Evolutionary conservation across 1,140 invertebrate genomes (phyloP).

Genomic region (Drosophila teissieri): DNA sequence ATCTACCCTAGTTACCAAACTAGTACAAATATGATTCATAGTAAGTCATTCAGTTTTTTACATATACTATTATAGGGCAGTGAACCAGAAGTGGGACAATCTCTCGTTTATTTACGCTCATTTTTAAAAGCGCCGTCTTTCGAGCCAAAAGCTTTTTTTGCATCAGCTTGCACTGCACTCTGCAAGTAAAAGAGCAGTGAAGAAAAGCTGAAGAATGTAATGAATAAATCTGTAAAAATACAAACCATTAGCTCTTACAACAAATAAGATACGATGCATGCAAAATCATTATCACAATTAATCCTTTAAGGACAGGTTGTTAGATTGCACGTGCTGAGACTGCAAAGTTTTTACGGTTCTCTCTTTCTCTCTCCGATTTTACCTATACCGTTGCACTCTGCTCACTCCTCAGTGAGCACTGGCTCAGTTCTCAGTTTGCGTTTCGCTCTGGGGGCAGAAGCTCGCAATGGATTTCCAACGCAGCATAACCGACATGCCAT

Average conservation of each 20-base stretch:
- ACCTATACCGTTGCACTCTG: neutral
- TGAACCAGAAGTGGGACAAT: neutral
- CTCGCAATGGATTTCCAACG: slow-evolving; percentile 4
- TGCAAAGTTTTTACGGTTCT: neutral
- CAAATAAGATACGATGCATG: too few relatives aligned
- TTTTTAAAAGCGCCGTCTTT: neutral
- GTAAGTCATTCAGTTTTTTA: too few relatives aligned
- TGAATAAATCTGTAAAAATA: too few relatives aligned
- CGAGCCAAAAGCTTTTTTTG: neutral
- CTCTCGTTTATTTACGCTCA: neutral
- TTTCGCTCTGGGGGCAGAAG: neutral
- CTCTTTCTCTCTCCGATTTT: neutral
- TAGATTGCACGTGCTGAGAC: neutral
- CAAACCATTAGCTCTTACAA: too few relatives aligned
- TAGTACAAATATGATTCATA: neutral
- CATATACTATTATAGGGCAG: neutral
- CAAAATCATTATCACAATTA: too few relatives aligned
- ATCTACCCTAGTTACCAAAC: neutral
- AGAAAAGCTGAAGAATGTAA: neutral
- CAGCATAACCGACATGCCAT: slow-evolving; percentile 6
- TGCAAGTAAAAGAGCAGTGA: neutral
- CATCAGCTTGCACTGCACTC: neutral
- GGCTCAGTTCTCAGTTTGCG: slow-evolving; percentile 1
- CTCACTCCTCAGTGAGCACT: neutral
- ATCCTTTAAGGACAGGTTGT: neutral